Evolutionary conservation across 2,888 invertebrate species (phyloP), one percentile per base, ranked within the genome.

Genomic region (Sinopyrophorus schimmeli): DNA sequence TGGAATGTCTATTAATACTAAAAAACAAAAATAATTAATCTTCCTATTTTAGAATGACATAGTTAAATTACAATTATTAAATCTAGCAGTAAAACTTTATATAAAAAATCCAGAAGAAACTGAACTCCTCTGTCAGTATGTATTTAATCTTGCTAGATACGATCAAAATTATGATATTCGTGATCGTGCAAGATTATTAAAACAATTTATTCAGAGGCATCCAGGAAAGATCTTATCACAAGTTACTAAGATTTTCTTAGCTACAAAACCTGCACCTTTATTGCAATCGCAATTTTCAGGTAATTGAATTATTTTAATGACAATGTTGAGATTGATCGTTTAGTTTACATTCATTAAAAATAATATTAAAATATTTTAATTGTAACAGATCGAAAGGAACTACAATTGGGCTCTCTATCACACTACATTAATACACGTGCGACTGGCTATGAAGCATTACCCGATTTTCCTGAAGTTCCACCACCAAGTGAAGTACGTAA

Each of bases 91-190:
- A 1, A 98, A 98, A 70, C 78, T 99, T 14, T 93, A 86, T 64
- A 79, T 97, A 35, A 92, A 89, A 11, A 91, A 92, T 69, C 86
- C 91, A 3, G 83, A 86, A 49, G 94, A 91, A 74, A 94, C 93
- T 0, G 80, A 85, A 47, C 77, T 92, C 3, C 78, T 98, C 39
- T 91, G 92, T 63, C 92, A 92, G 69, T 98, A 99, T 74, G 88
- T 98, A 26, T 88, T 98, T 66, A 91, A 86, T 59, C 77, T 99
- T 64, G 96, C 98, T 1, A 88, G 94, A 61, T 99, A 98, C 73
- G 99, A 99, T 78, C 88, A 89, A 60, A 95, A 94, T 74, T 99
- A 98, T 70, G 98, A 99, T 75, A 94, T 99, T 40, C 80, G 99
- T 14, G 99, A 99, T 76, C 81, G 96, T 5, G 93, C 95, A 3